Base-by-base conservation (phyloP, 2,797 vertebrate genomes). In the Gymnoscopelus braueri region DNA sequence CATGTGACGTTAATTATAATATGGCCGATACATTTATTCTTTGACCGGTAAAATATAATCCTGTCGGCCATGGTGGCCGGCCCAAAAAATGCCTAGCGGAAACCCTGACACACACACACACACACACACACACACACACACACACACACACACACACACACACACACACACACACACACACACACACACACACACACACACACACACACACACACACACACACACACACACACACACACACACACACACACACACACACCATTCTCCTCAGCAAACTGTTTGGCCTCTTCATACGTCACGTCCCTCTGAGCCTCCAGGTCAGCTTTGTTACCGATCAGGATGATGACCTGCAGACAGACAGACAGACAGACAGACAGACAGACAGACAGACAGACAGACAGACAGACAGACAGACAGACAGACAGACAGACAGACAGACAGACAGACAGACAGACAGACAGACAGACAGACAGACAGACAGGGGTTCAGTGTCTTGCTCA, bases 241-340 rank as follows among this genome's bases (percentile, higher is more conserved):
- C 13, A 44, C 29, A 60, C 32, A 44, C 57, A 29, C 26, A 29
- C 3, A 53, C 51, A 2, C 94, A 78, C 82, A 98, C 97, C 97
- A 1, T 99, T 99, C 93, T 99, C 97, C 83, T 99, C 97, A 50
- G 97, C 97, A 78, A 99, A 99, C 90, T 99, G 97, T 87, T 99
- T 99, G 88, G 97, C 97, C 92, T 99, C 97, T 87, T 99, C 97
- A 11, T 99, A 98, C 11, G 97, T 99, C 78, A 98, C 97, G 83
- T 99, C 97, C 77, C 97, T 91, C 94, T 99, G 97, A 69, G 97
- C 97, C 89, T 99, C 97, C 88, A 99, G 94, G 75, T 99, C 97
- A 58, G 95, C 97, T 93, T 99, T 99, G 86, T 99, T 99, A 83
- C 97, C 97, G 79, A 99, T 99, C 81, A 99, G 95, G 88, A 99